Evolutionary conservation across 2,113 vertebrate species (phyloP).

Genomic region (Lontra canadensis): DNA sequence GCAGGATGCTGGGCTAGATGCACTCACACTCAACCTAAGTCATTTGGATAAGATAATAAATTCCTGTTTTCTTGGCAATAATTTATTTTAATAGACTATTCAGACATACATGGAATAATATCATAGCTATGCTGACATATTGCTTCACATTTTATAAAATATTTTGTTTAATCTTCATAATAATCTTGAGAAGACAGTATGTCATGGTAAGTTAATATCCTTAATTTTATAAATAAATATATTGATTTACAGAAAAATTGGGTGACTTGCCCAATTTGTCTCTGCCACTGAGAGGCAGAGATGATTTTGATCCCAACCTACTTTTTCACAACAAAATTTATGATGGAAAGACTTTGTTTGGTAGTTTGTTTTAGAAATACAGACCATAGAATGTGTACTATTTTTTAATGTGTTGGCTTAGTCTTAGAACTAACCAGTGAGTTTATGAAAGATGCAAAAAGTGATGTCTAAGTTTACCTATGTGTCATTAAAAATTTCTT

Average conservation of each 20-base stretch:
- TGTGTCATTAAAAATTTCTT: neutral
- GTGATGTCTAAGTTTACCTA: neutral
- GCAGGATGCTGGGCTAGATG: neutral
- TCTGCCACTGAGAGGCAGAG: neutral
- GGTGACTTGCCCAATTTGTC: neutral
- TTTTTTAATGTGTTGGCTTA: neutral
- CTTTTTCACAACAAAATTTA: neutral
- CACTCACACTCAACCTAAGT: constrained; percentile 1
- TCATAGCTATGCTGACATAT: constrained; percentile 7
- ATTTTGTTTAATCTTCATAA: constrained; percentile 55
- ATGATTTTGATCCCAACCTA: neutral
- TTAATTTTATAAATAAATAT: constrained; percentile 22
- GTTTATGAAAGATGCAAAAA: constrained; percentile 31
- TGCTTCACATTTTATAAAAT: constrained; percentile 45
- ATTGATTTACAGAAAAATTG: neutral
- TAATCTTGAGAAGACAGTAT: constrained; percentile 32
- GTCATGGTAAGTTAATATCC: neutral
- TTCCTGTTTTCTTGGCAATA: constrained; percentile 11
- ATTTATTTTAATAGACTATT: constrained; percentile 49
- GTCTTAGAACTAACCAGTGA: neutral
- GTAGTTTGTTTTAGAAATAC: constrained; percentile 1
- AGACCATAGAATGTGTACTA: neutral
- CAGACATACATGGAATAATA: neutral
- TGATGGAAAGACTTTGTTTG: constrained; percentile 22
- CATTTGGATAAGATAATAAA: constrained; percentile 30